A percentile compares a stretch with the other conserved stretches of the same genome.
Evolutionary conservation across 1,140 invertebrate genomes (phyloP).

Genomic region (Helicoverpa zea): DNA sequence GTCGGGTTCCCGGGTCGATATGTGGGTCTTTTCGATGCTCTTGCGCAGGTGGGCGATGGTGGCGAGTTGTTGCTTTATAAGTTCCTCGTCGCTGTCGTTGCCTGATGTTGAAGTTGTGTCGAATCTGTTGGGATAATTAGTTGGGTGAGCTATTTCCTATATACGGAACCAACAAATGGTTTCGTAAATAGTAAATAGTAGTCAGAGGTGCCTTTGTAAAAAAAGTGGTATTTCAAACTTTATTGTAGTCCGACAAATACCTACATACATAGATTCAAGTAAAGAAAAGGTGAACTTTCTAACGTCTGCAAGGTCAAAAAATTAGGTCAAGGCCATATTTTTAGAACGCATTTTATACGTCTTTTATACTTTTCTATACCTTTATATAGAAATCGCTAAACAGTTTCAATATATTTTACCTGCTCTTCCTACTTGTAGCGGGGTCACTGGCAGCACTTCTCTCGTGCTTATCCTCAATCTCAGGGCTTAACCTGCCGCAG

Average conservation of each 20-base stretch:
- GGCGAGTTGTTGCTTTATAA: slow-evolving; percentile 74
- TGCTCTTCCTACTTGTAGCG: slow-evolving; percentile 85
- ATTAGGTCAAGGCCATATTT: background rate
- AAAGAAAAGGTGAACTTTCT: too few relatives aligned
- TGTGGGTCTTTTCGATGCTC: slow-evolving; percentile 85
- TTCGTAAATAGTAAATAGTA: background rate
- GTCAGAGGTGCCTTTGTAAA: background rate
- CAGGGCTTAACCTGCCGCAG: slow-evolving; percentile 87
- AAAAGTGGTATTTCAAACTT: background rate
- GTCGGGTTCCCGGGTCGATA: slow-evolving; percentile 80
- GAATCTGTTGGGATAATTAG: slow-evolving; percentile 68
- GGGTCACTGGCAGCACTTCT: slow-evolving; percentile 88
- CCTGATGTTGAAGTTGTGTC: slow-evolving; percentile 84
- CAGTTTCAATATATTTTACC: slow-evolving; percentile 58
- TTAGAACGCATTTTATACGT: background rate
- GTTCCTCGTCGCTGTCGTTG: slow-evolving; percentile 85
- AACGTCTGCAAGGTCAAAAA: background rate
- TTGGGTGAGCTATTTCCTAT: background rate
- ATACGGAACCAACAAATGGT: too few relatives aligned
- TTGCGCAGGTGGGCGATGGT: slow-evolving; percentile 77
- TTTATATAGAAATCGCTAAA: too few relatives aligned
- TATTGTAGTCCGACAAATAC: too few relatives aligned
- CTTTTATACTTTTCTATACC: too few relatives aligned
- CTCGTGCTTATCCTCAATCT: slow-evolving; percentile 86
- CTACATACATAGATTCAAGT: too few relatives aligned